These are phyloP conservation scores for Laothoe populi DNA, from an alignment of 2,888 invertebrate genomes.

Conservation along the genomic window DNA sequence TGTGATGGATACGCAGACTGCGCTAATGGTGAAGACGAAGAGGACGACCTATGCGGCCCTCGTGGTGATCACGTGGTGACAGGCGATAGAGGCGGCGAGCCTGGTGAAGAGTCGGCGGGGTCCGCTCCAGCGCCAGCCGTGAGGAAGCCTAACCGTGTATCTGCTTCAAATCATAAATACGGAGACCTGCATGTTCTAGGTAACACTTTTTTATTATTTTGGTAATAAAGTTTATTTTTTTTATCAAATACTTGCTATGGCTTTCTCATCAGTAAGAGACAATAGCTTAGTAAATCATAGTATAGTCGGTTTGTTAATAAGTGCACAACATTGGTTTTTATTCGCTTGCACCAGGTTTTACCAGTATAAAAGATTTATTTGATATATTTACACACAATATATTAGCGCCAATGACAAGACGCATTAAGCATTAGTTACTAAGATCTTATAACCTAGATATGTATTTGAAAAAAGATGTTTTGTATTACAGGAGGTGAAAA, in stretches of 20 bases:
- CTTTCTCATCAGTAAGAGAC: too few relatives aligned
- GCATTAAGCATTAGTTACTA: too few relatives aligned
- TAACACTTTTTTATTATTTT: neutral
- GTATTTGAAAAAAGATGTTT: neutral
- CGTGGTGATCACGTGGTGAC: conserved; percentile 35
- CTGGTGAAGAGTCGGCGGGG: conserved; percentile 69
- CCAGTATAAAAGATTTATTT: too few relatives aligned
- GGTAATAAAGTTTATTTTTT: neutral
- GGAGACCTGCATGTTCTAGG: neutral
- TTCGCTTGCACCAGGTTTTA: too few relatives aligned
- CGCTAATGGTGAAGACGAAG: conserved; percentile 71
- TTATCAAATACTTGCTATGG: too few relatives aligned
- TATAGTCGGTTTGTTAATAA: too few relatives aligned
- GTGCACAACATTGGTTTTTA: too few relatives aligned
- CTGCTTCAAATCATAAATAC: conserved; percentile 26
- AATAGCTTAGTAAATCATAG: too few relatives aligned
- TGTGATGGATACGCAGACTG: conserved; percentile 81
- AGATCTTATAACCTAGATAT: too few relatives aligned
- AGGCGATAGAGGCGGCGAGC: conserved; percentile 43
- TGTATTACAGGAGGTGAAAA: conserved; percentile 78
- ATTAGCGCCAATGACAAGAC: too few relatives aligned
- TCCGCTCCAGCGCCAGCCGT: conserved; percentile 72
- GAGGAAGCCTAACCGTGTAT: conserved; percentile 57
- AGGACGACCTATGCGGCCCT: conserved; percentile 46
- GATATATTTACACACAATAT: too few relatives aligned